Base-by-base conservation (phyloP, 2,888 invertebrate genomes). In the Sacculina carcini region DNA sequence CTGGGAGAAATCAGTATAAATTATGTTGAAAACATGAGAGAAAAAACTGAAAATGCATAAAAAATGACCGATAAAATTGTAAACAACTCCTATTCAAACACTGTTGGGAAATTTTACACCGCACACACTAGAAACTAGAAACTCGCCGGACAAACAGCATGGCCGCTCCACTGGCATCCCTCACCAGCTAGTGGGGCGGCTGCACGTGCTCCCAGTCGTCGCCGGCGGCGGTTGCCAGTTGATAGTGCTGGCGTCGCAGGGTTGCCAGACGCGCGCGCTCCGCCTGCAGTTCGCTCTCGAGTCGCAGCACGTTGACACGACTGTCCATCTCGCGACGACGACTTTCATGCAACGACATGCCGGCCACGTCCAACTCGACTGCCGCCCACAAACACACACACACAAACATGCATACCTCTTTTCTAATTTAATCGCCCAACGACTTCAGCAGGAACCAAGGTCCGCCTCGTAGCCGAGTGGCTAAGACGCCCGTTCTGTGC, bases 261-360 rank as follows among this genome's bases (percentile, higher is more conserved):
- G 86, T 80, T 26, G 87, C 76, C 57, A 99, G 71, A 57, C 77
- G 73, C 57, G 78, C 72, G 56, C 96, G 73, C 69, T 96, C 92
- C 57, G 79, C 79, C 63, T 86, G 84, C 56, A 98, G 69, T 51
- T 81, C 79, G 56, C 79, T 80, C 65, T 98, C 94, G 58, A 94
- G 69, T 68, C 94, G 89, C 57, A 98, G 70, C 53, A 94, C 83
- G 61, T 83, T 77, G 40, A 94, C 89, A 68, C 92, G 92, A 58
- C 87, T 79, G 67, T 98, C 94, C 86, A 99, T 94, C 71, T 98
- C 96, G 59, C 86, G 71, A 34, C 84, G 77, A 63, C 98, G 92
- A 2, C 92, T 85, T 64, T 90, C 89, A 64, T 94, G 94, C 56
- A 94, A 72, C 39, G 84, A 79, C 56, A 98, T 66, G 58, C 83